Evolutionary conservation across 2,797 vertebrate genomes (phyloP).

Genomic region (Notolepis coatsorum): DNA sequence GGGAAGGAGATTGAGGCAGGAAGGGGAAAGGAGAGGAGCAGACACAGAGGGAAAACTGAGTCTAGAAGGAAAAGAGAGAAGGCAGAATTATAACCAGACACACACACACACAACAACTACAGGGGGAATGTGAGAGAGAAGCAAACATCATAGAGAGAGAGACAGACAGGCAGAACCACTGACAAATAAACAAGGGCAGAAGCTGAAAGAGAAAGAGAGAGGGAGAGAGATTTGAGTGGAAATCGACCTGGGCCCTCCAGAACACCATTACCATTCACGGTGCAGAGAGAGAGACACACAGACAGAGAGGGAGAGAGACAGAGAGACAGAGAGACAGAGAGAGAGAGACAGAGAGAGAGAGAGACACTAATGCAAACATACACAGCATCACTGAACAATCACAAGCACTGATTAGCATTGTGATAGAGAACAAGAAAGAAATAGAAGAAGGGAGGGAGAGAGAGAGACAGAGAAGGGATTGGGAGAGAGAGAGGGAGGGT

Average conservation of each 20-base stretch:
- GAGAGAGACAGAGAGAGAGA: background rate
- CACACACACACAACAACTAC: no score
- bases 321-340: slow-evolving; percentile 24
- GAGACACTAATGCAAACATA: slow-evolving; percentile 51
- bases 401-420: slow-evolving; percentile 55
- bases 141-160: slow-evolving; percentile 50
- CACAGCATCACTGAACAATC: slow-evolving; percentile 56
- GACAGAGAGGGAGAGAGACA: slow-evolving; percentile 15
- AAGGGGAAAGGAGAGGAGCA: background rate
- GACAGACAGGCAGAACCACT: slow-evolving; percentile 58
- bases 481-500: slow-evolving; percentile 31
- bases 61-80: slow-evolving; percentile 34
- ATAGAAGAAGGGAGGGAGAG: background rate
- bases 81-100: slow-evolving; percentile 64
- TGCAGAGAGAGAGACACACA: slow-evolving; percentile 16
- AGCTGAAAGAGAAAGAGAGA: slow-evolving; percentile 55
- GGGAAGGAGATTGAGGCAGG: background rate
- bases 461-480: slow-evolving; percentile 24
- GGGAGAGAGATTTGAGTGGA: slow-evolving; percentile 42
- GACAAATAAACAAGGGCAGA: slow-evolving; percentile 43
- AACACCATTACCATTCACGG: slow-evolving; percentile 35
- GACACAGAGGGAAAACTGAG: background rate
- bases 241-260: slow-evolving; percentile 56
- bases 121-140: no score
- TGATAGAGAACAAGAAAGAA: slow-evolving; percentile 24